Base-by-base conservation (phyloP, 2,113 vertebrate genomes). In the Aptenodytes patagonicus region DNA sequence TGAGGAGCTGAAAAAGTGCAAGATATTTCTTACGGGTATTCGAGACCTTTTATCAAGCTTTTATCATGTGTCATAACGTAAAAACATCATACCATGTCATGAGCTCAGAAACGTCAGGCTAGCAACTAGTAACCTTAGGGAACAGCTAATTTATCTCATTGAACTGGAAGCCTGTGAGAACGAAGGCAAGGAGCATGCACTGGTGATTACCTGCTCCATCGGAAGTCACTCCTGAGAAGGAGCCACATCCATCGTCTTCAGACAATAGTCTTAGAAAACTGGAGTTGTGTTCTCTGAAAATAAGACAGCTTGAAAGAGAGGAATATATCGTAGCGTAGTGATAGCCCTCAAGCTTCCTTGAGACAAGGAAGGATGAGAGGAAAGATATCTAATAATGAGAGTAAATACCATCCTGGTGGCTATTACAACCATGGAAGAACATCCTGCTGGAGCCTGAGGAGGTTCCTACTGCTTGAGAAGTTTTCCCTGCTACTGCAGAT, bases 401-500 rank as follows among this genome's bases (percentile, higher is more conserved):
- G 21, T 28, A 36, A 71, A 66, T 10, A 42, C 26, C 73, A 79
- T 66, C n/a, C 40, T 10, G 21, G 40, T 54, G 46, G 52, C 34
- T 54, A 9, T 22, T 17, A 20, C 6, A 12, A 34, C 29, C 17
- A 42, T 6, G 16, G 54, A 49, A 32, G 28, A 47, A 29, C 29
- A 66, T 17, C 34, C 14, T 47, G 9, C 13, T 54, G 46, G 31
- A 54, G 10, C 31, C 15, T 10, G 18, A 55, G 52, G 40, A 87
- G 31, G 42, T 13, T 82, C 25, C 34, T 46, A 9, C 19, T 21
- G 19, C 60, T 60, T 6, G 16, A 66, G 32, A 64, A 42, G 20
- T 18, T 42, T 18, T 42, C 58, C 29, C 19, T 31, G 20, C 31
- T 47, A 8, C n/a, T 0, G 0, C 0, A 0, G 34, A n/a, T n/a